Evolutionary conservation across 2,797 vertebrate genomes (phyloP), one percentile per base, ranked within the genome.

Genomic region (Hydrophis major): DNA sequence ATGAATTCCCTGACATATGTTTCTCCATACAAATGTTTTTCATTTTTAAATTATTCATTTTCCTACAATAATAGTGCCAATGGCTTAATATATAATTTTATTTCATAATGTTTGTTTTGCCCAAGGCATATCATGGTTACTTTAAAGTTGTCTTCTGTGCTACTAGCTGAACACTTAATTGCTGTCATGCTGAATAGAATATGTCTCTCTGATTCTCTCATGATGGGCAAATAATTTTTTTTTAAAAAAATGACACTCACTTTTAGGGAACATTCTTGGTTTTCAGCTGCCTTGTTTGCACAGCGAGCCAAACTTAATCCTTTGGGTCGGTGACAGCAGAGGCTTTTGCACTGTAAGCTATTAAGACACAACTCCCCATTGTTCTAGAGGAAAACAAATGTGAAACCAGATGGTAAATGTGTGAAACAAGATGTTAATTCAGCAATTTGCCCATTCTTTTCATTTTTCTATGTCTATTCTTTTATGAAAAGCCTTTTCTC

Each of bases 301-400:
- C 98, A 98, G 0, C 98, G 97, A 61, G 98, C 95, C 91, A 98
- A 86, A 95, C 97, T 96, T 90, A 97, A 20, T 0, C 83, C 90
- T 0, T 1, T 53, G 0, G 0, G 0, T 0, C 94, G 96, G 47
- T 98, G 96, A 94, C 98, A 98, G 92, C 98, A 98, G 6, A 10
- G 3, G 2, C 96, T 98, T 93, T 96, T 97, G 95, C 98, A 98
- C 95, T 98, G 98, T 22, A 0, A 0, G 0, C 98, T 98, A 93
- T 97, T 96, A 47, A 97, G 0, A 92, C 98, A 98, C 94, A 98
- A 96, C 94, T 98, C 98, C 0, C 98, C 98, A 0, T 86, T 27
- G 0, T 97, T 93, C 98, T 98, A 96, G 22, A 0, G 7, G 10
- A 6, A 91, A 63, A 2, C 1, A 1, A 2, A 53, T 0, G 0